phyloP scores from a whole-genome alignment of 2,888 invertebrate species.

The Catocala nupta region DNA sequence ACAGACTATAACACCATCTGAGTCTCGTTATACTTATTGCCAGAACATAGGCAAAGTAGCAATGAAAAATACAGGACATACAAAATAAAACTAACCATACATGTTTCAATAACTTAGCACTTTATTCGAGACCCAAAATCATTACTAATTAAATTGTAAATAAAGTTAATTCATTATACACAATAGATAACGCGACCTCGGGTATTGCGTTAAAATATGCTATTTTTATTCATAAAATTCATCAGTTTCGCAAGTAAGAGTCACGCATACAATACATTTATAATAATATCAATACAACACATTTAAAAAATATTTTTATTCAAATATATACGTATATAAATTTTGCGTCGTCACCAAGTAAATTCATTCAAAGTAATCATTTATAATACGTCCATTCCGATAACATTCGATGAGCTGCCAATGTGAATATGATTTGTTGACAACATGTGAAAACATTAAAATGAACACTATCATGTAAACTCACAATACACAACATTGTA shows the following conservation, averaged over 20 bases:
- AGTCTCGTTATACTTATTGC: too few relatives aligned
- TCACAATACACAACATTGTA: constrained; percentile 10
- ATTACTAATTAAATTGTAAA: constrained; percentile 56
- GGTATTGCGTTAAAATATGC: constrained; percentile 17
- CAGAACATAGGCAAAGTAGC: too few relatives aligned
- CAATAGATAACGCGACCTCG: constrained; percentile 20
- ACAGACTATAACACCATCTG: too few relatives aligned
- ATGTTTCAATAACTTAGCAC: constrained; percentile 58
- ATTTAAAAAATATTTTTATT: constrained; percentile 29
- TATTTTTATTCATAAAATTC: constrained; percentile 18
- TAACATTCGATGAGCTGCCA: constrained; percentile 10
- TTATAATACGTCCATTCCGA: constrained; percentile 21
- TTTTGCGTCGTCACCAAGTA: constrained; percentile 23
- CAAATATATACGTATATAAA: constrained; percentile 37
- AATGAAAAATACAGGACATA: neutral
- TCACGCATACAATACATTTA: constrained; percentile 31
- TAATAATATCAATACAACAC: constrained; percentile 31
- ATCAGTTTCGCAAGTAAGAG: neutral
- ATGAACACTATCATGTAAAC: neutral
- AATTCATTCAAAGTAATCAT: constrained; percentile 20
- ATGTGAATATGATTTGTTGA: constrained; percentile 3
- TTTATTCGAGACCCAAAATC: constrained; percentile 69
- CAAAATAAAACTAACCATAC: constrained; percentile 18
- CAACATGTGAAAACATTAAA: constrained; percentile 1
- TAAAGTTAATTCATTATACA: constrained; percentile 37